Evolutionary conservation across 2,113 vertebrate genomes (phyloP), one percentile per base, ranked within the genome.

Genomic region (Cisticola juncidis): DNA sequence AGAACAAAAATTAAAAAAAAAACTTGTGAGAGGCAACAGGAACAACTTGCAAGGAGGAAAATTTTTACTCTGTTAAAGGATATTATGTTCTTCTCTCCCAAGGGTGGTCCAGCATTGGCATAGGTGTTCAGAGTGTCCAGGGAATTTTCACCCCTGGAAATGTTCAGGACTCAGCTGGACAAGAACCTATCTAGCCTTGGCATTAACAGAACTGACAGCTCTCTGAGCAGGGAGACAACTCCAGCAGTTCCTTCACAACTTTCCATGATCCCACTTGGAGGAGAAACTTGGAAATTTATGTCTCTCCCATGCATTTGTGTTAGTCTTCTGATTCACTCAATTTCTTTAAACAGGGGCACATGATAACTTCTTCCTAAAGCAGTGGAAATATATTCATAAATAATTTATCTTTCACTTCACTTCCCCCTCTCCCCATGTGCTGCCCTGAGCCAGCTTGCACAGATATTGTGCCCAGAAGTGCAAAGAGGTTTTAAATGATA

Each of bases 21-120:
- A 65, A 33, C 9, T 76, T 56, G 8, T 3, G 31, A 70, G 28
- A 48, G 8, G 15, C 40, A 83, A 77, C 0, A 0, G 61, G 23
- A 17, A 40, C 20, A 70, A 31, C 19, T 45, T 81, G 51, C 28
- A 77, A 54, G 0, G 14, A 42, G 15, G 28, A 36, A 77, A 82
- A 76, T 56, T 71, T 51, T 81, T 33, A 28, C 24, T 47, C 4
- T 62, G 14, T 71, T 23, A 48, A 56, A 79, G n/a, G n/a, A 76
- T 72, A 79, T 40, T 21, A 47, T 3, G 8, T 65, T 70, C 18
- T 20, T 5, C 9, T 84, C 3, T 36, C 14, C 14, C 14, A 73
- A 4, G 42, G 33, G 10, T 65, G 28, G 31, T 50, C 33, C n/a
- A 80, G 54, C 15, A 45, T 28, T 60, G 22, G 17, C 18, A 68